Evolutionary conservation across 1,140 invertebrate genomes (phyloP), one percentile per base, ranked within the genome.

Genomic region (Diabrotica virgifera): DNA sequence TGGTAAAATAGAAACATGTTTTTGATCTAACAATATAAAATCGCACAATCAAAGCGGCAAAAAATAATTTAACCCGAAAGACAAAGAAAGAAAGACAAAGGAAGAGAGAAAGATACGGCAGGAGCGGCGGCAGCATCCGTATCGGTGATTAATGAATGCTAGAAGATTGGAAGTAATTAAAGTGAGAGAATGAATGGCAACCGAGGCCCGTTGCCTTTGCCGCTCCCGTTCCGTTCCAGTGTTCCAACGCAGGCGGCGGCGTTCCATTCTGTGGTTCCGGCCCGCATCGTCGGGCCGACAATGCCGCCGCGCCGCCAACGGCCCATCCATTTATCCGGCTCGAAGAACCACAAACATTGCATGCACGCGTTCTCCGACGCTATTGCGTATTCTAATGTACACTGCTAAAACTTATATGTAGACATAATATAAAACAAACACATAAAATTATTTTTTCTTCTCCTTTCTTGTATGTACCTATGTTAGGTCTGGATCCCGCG

Each of bases 141-240:
- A 67, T 67, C 69, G 66, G 76, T 78, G 76, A 78, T 78, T 78
- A 78, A 78, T 78, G 76, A 74, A 74, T 76, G 68, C 76, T 77
- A 73, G 75, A 78, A 78, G 76, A 78, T 78, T 78, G 76, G 76
- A 78, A 78, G 76, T 78, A 78, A 78, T 78, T 78, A 78, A 78
- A 78, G 76, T 74, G 72, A 72, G 73, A 73, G 76, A 74, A 78
- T 78, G 77, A 78, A 78, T 78, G 75, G 76, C 76, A 76, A 72
- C 71, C 73, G 76, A 46, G 40, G n/a, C 40, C 40, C 40, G 40
- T 46, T 46, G 40, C 40, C 40, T 46, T 46, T n/a, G 5, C 40
- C 40, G 40, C 40, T 74, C 76, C 74, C 74, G 76, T 77, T 76
- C 74, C 75, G 74, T 75, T 72, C 74, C 73, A 72, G 73, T 70